phyloP scores from a whole-genome alignment of 2,888 invertebrate genomes.

The Liodrosophila aerea region DNA sequence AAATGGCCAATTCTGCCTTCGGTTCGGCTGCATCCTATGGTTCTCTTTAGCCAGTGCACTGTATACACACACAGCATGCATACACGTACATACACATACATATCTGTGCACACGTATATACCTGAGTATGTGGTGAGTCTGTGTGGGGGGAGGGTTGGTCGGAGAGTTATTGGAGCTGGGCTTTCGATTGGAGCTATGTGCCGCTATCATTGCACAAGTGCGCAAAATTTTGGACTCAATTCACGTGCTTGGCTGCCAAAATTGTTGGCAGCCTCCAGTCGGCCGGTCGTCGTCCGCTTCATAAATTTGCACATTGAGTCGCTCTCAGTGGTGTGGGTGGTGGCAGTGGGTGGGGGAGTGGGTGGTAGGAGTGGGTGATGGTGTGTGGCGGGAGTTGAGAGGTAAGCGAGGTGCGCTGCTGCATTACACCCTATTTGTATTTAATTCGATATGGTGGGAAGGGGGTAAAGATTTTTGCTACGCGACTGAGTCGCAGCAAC shows the following conservation, averaged over 20 bases:
- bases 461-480: slow-evolving; percentile 58
- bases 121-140: slow-evolving; percentile 39
- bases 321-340: slow-evolving; percentile 47
- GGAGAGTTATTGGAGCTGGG: slow-evolving; percentile 2
- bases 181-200: slow-evolving; percentile 35
- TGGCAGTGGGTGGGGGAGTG: not conserved
- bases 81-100: not conserved
- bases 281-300: slow-evolving; percentile 65
- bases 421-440: slow-evolving; percentile 66
- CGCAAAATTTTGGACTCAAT: slow-evolving; percentile 79
- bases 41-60: not conserved
- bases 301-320: slow-evolving; percentile 75
- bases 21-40: slow-evolving; percentile 6
- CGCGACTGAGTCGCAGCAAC: slow-evolving; percentile 46
- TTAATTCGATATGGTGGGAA: slow-evolving; percentile 66
- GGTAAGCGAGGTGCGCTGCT: slow-evolving; percentile 26
- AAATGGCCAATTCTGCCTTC: slow-evolving; percentile 59
- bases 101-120: slow-evolving; percentile 36
- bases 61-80: slow-evolving; percentile 19
- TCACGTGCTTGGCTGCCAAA: slow-evolving; percentile 80
- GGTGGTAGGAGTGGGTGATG: not conserved
- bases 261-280: slow-evolving; percentile 68
- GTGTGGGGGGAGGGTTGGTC: not conserved
- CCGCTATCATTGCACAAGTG: slow-evolving; percentile 76
- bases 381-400: not conserved